Base-by-base conservation (phyloP, 2,113 vertebrate species). In the Phoenicopterus ruber region DNA sequence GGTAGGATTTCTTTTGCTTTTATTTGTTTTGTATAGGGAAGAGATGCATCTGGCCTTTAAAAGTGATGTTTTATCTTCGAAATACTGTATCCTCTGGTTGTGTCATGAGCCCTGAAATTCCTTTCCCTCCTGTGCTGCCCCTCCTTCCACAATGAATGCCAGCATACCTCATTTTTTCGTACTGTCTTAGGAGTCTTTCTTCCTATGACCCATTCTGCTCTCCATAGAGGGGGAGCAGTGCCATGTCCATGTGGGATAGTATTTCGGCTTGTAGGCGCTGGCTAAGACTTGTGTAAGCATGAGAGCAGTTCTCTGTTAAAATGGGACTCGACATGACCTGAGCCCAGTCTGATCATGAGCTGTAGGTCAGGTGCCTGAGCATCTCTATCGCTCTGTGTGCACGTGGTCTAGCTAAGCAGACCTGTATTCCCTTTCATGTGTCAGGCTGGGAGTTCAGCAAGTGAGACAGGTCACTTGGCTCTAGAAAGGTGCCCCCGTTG, bases 131-230 rank as follows among this genome's bases (percentile, higher is more conserved):
- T 72, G 2, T 86, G 80, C 62, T 86, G 26, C n/a, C 3, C 3
- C 21, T 88, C 4, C n/a, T 90, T 94, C 42, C 17, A n/a, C 13
- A 20, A 7, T 14, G 9, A 79, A n/a, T 93, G 36, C 21, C 46
- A 65, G 6, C 49, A 47, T n/a, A 55, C 31, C 18, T 7, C 3
- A 17, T 36, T 58, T 77, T 87, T 86, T 85, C 5, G 28, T 62
- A 12, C 21, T 6, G 0, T 67, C 11, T 31, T 63, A 58, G 47
- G 25, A 38, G 2, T 50, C 38, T 55, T 58, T 76, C 44, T 77
- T 72, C 21, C 20, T 63, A 5, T 69, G 72, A 52, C 34, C 29
- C 0, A 0, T 82, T 78, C 40, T 62, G 55, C 70, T 38, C 5
- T 21, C 31, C 11, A 11, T 2, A 25, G 36, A 62, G 47, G 42